These are phyloP conservation scores for Leptopilina drosophilae DNA, from an alignment of 2,888 invertebrate genomes.

Conservation along the genomic window DNA sequence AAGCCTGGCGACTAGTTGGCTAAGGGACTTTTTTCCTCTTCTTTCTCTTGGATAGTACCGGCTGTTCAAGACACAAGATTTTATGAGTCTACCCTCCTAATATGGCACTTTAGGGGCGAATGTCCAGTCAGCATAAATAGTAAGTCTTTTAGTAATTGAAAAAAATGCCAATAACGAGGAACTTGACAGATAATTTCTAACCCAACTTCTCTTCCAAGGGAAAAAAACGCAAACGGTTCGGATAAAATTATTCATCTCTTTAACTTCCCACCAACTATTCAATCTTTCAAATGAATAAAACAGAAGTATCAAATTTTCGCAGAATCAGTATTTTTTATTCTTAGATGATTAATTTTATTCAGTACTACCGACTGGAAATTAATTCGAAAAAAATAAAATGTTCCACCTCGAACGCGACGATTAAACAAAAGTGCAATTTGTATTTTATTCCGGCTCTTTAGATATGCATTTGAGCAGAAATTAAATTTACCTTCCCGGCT, in stretches of 20 bases:
- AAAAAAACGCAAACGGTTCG: too few species aligned
- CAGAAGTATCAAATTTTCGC: too few species aligned
- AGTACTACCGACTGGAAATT: background rate
- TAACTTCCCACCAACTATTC: too few species aligned
- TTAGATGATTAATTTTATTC: background rate
- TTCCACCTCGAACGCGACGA: background rate
- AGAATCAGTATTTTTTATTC: too few species aligned
- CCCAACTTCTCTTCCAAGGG: too few species aligned
- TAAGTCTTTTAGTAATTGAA: conserved; percentile 24
- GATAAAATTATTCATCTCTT: too few species aligned
- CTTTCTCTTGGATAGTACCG: background rate
- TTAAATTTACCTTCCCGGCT: background rate
- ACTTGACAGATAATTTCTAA: conserved; percentile 17
- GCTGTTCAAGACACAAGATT: conserved; percentile 13
- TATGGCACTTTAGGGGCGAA: conserved; percentile 15
- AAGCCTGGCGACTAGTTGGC: conserved; percentile 39
- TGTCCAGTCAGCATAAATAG: conserved; percentile 14
- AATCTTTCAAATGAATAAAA: too few species aligned
- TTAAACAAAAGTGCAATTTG: conserved; percentile 15
- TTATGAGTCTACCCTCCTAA: conserved; percentile 31
- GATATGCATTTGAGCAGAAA: conserved; percentile 3
- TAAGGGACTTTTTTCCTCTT: background rate
- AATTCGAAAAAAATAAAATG: background rate
- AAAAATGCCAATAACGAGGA: conserved; percentile 14
- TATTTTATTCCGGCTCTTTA: background rate